Conservation (phyloP, 2,113 vertebrate genomes). For the Merops nubicus region DNA sequence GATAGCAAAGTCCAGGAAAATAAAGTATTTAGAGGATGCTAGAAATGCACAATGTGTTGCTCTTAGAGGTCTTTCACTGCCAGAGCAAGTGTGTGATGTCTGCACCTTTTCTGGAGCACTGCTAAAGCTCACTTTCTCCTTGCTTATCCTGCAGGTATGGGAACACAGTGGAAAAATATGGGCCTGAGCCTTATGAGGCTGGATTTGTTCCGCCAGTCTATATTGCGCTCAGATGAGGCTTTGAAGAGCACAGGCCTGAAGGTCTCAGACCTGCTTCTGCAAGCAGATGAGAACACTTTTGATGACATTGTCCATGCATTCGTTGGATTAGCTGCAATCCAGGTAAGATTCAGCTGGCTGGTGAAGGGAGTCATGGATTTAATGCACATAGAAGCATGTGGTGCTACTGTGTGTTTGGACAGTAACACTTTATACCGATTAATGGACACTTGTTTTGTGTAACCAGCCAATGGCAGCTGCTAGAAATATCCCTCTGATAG, state of each 20-base stretch:
- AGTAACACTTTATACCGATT: accelerated
- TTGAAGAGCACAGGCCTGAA: constrained; percentile 85
- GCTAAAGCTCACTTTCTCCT: not conserved
- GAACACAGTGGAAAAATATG: constrained; percentile 94
- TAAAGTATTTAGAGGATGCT: not conserved
- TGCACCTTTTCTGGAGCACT: not conserved
- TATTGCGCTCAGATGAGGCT: constrained; percentile 84
- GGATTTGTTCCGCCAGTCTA: constrained; percentile 84
- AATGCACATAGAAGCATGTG: not conserved
- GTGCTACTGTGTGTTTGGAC: not conserved
- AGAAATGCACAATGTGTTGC: not conserved
- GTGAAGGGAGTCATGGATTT: not conserved
- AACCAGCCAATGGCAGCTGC: not conserved
- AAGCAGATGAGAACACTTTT: constrained; percentile 83
- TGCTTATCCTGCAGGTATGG: constrained; percentile 85
- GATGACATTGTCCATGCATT: constrained; percentile 89
- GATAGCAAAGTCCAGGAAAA: not conserved
- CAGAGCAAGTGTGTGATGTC: not conserved
- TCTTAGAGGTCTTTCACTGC: not conserved
- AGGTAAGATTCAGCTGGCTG: constrained; percentile 74
- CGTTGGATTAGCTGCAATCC: constrained; percentile 91
- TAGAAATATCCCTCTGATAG: not conserved
- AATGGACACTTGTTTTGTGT: not conserved
- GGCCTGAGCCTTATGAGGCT: constrained; percentile 90
- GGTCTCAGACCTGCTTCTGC: constrained; percentile 85